These are phyloP conservation scores for Catagonus wagneri DNA, from an alignment of 2,113 vertebrate genomes.

Conservation along the genomic window DNA sequence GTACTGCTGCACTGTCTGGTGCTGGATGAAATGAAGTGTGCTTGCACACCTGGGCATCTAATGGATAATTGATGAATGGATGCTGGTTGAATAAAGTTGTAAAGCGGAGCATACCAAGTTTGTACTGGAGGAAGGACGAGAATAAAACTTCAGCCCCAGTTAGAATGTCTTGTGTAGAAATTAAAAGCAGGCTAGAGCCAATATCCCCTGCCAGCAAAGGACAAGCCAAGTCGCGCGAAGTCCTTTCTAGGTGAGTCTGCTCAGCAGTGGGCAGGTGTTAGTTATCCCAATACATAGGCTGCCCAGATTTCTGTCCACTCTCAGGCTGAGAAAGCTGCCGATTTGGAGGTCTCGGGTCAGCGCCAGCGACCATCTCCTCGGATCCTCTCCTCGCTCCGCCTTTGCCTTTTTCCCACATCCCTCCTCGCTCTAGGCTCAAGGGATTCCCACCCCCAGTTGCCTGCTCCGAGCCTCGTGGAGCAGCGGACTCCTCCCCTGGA, in stretches of 20 bases:
- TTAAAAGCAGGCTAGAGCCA: neutral
- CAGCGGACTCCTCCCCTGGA: conserved; percentile 80
- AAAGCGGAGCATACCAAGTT: neutral
- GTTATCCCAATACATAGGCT: neutral
- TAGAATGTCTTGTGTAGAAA: neutral
- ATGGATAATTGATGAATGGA: neutral
- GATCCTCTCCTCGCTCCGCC: neutral
- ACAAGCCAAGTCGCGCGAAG: neutral
- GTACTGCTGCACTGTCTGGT: neutral
- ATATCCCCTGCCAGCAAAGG: neutral
- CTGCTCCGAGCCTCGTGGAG: conserved; percentile 48
- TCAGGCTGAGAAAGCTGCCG: neutral
- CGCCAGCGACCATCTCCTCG: neutral
- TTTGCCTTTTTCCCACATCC: neutral
- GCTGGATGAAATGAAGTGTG: neutral
- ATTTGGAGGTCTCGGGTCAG: neutral
- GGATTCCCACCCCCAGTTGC: conserved; percentile 65
- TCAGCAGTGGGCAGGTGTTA: neutral
- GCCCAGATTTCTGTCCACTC: neutral
- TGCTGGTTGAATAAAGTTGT: conserved; percentile 35
- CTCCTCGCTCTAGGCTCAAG: neutral
- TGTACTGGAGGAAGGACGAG: neutral
- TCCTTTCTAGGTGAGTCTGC: neutral
- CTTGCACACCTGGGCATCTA: neutral
- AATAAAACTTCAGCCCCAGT: conserved; percentile 45